Percentiles rank a stretch among this genome's conserved stretches.
Conservation (phyloP, 2,113 vertebrate genomes). For the Aythya baeri region DNA sequence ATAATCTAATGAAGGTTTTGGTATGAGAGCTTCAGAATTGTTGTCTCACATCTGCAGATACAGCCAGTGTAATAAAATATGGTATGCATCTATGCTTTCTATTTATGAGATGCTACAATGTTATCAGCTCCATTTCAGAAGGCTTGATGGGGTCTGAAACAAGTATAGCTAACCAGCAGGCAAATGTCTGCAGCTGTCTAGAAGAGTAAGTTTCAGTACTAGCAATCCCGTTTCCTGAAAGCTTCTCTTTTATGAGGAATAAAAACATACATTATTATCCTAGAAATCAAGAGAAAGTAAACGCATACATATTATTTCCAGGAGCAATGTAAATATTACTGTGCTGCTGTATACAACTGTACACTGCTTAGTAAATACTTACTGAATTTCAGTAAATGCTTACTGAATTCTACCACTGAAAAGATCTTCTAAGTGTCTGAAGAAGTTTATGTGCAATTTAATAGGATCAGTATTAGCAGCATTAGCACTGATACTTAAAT, state of each 20-base stretch:
- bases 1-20: not conserved
- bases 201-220: not conserved
- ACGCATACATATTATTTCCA: not conserved
- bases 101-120: not conserved
- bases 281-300: not conserved
- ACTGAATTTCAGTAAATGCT: not conserved
- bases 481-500: constrained; percentile 10
- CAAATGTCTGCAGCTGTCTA: not conserved
- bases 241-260: not conserved
- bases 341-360: not conserved
- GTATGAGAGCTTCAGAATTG: not conserved
- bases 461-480: constrained; percentile 22
- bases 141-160: not conserved
- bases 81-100: not conserved
- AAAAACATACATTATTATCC: not conserved
- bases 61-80: not conserved
- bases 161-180: not conserved
- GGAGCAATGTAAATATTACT: not conserved
- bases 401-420: not conserved
- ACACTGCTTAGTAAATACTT: not conserved
- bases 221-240: not conserved
- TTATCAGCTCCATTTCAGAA: not conserved
- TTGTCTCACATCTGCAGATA: not conserved
- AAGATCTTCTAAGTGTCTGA: not conserved
- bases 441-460: constrained; percentile 6